phyloP scores from a whole-genome alignment of 1,140 invertebrate species.

The Prorops nasuta region DNA sequence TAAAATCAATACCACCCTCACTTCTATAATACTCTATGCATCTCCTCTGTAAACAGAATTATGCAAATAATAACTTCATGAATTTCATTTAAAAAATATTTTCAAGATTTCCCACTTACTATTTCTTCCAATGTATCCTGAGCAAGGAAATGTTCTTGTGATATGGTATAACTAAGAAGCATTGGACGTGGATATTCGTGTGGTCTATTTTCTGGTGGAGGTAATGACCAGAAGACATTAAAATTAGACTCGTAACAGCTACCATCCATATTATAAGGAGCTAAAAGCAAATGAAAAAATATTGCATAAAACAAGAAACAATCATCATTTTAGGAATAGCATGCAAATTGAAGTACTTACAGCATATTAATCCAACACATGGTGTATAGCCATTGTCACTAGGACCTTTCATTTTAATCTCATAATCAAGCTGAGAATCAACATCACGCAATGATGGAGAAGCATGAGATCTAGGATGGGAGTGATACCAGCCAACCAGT shows the following conservation, averaged over 20 bases:
- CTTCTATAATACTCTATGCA: constrained; percentile 83
- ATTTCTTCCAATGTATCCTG: constrained; percentile 84
- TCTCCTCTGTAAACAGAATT: constrained; percentile 62
- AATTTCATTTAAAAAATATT: not conserved
- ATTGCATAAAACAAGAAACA: constrained; percentile 8
- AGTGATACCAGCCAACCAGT: constrained; percentile 94
- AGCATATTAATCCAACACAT: constrained; percentile 89
- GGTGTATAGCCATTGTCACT: constrained; percentile 88
- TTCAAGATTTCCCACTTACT: constrained; percentile 46
- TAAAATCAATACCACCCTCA: constrained; percentile 78
- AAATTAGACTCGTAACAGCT: constrained; percentile 76
- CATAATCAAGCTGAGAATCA: constrained; percentile 90
- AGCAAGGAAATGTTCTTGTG: constrained; percentile 79
- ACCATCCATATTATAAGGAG: constrained; percentile 81
- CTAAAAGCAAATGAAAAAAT: constrained; percentile 57
- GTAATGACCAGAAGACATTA: constrained; percentile 91
- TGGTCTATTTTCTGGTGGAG: constrained; percentile 86
- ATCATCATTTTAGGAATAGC: not conserved
- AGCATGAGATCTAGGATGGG: constrained; percentile 85
- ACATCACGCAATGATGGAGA: constrained; percentile 88
- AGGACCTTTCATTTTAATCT: constrained; percentile 89
- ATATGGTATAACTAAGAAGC: constrained; percentile 80
- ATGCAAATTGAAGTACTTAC: constrained; percentile 58
- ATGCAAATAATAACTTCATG: constrained; percentile 15
- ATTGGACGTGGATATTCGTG: constrained; percentile 89